phyloP scores from a whole-genome alignment of 2,113 vertebrate genomes.

The Nesogale talazaci region DNA sequence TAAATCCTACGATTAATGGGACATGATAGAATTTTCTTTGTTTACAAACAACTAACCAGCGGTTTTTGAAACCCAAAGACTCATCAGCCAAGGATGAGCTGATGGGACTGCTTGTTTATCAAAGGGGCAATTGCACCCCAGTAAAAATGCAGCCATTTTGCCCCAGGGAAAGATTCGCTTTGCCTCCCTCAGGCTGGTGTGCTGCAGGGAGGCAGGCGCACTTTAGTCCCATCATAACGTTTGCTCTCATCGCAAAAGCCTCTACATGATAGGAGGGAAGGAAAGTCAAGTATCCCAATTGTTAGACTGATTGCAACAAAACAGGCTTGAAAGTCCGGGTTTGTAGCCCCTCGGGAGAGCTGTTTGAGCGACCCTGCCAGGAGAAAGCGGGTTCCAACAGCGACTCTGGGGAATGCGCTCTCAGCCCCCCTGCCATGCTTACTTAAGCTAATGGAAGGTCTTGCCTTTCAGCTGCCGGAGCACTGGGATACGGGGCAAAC shows the following conservation, averaged over 20 bases:
- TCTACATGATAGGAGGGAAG: neutral
- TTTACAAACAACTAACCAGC: neutral
- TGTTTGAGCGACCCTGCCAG: slow-evolving; percentile 87
- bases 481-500: slow-evolving; percentile 95
- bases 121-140: slow-evolving; percentile 1
- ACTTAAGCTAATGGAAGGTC: slow-evolving; percentile 96
- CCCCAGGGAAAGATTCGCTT: neutral
- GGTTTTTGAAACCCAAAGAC: slow-evolving; percentile 44
- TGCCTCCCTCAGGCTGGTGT: neutral
- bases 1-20: neutral
- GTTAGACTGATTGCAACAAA: slow-evolving; percentile 61
- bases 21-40: slow-evolving; percentile 26
- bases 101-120: neutral
- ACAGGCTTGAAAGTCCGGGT: slow-evolving; percentile 66
- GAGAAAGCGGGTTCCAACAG: slow-evolving; percentile 91
- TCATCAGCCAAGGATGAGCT: neutral
- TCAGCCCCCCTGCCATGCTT: slow-evolving; percentile 89
- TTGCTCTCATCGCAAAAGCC: slow-evolving; percentile 3
- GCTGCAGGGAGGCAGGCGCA: neutral
- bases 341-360: slow-evolving; percentile 72
- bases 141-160: slow-evolving; percentile 5
- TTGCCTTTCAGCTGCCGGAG: slow-evolving; percentile 93
- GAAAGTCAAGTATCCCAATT: slow-evolving; percentile 67
- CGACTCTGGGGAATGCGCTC: slow-evolving; percentile 94
- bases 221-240: slow-evolving; percentile 21